Evolutionary conservation across 30 jellyfish, hydroid and myxozoan species (phyloP), one percentile per base, ranked within the genome.

Genomic region (Cassiopea xamachana): DNA sequence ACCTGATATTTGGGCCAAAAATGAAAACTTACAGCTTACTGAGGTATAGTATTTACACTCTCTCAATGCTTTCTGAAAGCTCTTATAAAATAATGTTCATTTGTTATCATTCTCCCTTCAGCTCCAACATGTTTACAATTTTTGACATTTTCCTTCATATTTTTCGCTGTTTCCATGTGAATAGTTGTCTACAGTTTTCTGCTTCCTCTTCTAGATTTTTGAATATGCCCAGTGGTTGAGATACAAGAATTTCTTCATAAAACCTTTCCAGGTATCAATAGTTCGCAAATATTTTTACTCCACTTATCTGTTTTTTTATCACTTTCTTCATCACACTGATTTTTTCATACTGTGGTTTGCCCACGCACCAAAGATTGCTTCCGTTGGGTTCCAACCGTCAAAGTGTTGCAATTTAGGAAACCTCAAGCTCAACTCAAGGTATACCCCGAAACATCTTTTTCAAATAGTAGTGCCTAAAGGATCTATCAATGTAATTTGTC

Each of bases 1-100:
- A 47, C 87, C 93, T n/a, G 97, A 91, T 69, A 77, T 91, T 1
- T 91, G 97, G 97, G 97, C 94, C 19, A 85, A 68, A 48, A 91
- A 85, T 80, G 97, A 91, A 49, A 19, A 43, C 48, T 48, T 91
- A 45, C 97, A 91, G 73, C 90, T 91, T 69, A 91, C 92, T 48
- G 97, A 91, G 92, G 97, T 90, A 61, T 55, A 71, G 69, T 59
- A 6, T 59, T 59, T 59, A 59, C 8, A 5, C 5, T 64, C 8
- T 64, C 15, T 64, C 15, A 59, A 17, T 64, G 74, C 74, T 64
- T 14, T 64, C 2, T 64, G 15, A 14, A 16, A 64, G 27, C 2
- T 9, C 8, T 64, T 2, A 4, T 9, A 16, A 64, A 4, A 5
- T 16, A 64, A 2, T 64, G 74, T 64, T 64, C 14, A 59, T 27